These are phyloP conservation scores for Ceuthmochares aereus DNA, from an alignment of 2,113 vertebrate genomes.

Conservation along the genomic window DNA sequence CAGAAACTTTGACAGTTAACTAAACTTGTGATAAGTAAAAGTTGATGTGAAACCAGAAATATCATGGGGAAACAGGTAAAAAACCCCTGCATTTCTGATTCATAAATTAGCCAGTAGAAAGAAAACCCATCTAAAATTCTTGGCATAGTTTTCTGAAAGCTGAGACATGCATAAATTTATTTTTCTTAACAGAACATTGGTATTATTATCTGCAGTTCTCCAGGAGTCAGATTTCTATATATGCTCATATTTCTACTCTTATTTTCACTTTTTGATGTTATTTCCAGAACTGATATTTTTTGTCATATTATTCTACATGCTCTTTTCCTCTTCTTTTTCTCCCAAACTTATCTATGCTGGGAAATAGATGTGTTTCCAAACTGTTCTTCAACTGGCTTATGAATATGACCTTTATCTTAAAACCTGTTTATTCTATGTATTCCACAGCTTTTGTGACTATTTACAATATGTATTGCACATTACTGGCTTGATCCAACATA, in stretches of 20 bases:
- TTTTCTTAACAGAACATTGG: not conserved
- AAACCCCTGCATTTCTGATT: constrained; percentile 26
- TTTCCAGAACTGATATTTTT: not conserved
- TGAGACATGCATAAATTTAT: not conserved
- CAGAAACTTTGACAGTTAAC: not conserved
- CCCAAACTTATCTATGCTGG: not conserved
- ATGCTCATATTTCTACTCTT: not conserved
- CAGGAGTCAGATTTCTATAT: not conserved
- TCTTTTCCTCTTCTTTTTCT: not conserved
- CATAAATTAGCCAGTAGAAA: constrained; percentile 24
- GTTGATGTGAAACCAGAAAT: constrained; percentile 16
- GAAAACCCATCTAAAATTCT: constrained; percentile 11
- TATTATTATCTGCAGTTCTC: not conserved
- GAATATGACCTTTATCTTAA: constrained; percentile 42
- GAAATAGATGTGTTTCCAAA: not conserved
- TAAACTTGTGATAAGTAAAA: not conserved
- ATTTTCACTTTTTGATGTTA: not conserved
- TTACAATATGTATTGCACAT: constrained; percentile 55
- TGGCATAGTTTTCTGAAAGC: not conserved
- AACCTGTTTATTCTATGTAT: constrained; percentile 16
- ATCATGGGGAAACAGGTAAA: constrained; percentile 22
- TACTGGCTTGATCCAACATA: constrained; percentile 6
- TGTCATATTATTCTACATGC: not conserved
- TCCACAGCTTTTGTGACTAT: constrained; percentile 24
- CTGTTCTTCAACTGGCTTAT: constrained; percentile 1